Evolutionary conservation across 2,797 vertebrate species (phyloP).

Genomic region (Nannoperca australis): DNA sequence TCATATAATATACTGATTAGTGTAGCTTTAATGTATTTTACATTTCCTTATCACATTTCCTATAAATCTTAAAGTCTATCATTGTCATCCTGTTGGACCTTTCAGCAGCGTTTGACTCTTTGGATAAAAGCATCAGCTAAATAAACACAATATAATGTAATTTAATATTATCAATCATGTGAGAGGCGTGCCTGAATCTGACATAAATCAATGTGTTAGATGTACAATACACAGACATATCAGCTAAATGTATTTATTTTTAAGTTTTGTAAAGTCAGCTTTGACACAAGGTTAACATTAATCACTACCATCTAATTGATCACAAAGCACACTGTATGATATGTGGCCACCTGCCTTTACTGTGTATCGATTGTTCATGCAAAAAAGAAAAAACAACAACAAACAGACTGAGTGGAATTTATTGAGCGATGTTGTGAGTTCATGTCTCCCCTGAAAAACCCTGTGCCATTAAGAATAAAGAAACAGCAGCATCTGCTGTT

Average conservation of each 20-base stretch:
- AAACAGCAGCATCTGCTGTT: slow-evolving; percentile 53
- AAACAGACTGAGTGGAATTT: slow-evolving; percentile 33
- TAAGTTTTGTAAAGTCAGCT: slow-evolving; percentile 41
- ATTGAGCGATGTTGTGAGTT: slow-evolving; percentile 41
- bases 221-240: not conserved
- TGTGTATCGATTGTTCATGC: slow-evolving; percentile 47
- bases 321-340: slow-evolving; percentile 10
- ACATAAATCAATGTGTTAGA: not conserved
- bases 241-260: not conserved
- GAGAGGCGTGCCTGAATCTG: not conserved
- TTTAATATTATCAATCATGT: not conserved
- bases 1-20: too few relatives aligned
- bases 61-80: too few relatives aligned
- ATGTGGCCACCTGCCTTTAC: slow-evolving; percentile 17
- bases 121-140: too few relatives aligned
- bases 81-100: too few relatives aligned
- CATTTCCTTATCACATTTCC: too few relatives aligned
- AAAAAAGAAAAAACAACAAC: slow-evolving; percentile 37
- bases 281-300: slow-evolving; percentile 15
- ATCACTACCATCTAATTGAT: slow-evolving; percentile 36
- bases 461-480: slow-evolving; percentile 38
- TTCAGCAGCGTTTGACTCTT: too few relatives aligned
- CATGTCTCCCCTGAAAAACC: slow-evolving; percentile 40
- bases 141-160: too few relatives aligned
- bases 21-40: too few relatives aligned